phyloP scores from a whole-genome alignment of 2,797 vertebrate species.

The Cyprinodon diabolis region DNA sequence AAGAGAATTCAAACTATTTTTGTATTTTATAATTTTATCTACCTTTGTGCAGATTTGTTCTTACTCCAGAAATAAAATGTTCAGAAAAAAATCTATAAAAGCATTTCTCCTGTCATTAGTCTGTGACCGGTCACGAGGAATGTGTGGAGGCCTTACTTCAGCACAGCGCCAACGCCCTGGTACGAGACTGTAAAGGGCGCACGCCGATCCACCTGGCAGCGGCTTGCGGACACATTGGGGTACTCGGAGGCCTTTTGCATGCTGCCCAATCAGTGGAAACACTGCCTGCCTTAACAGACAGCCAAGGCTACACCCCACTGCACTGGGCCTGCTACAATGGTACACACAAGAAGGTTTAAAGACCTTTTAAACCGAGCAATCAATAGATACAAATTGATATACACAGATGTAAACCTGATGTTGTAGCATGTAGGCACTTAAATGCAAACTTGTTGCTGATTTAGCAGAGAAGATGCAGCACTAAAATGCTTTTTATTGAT shows the following conservation, averaged over 20 bases:
- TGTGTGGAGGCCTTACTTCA: constrained; percentile 96
- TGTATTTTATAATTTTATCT: neutral
- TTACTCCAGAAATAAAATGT: neutral
- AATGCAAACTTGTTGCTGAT: constrained; percentile 12
- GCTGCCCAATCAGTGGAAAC: constrained; percentile 88
- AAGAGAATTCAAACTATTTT: neutral
- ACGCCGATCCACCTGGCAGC: constrained; percentile 95
- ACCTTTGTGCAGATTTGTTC: neutral
- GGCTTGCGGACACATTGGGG: constrained; percentile 93
- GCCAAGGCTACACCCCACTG: constrained; percentile 95
- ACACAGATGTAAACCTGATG: constrained; percentile 16
- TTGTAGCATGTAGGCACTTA: constrained; percentile 9
- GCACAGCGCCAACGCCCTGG: constrained; percentile 90
- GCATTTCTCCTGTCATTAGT: constrained; percentile 74
- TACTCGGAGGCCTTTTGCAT: constrained; percentile 94
- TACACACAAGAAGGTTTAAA: constrained; percentile 66
- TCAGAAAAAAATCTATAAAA: neutral
- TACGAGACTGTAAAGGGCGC: constrained; percentile 90
- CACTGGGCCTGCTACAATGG: constrained; percentile 99
- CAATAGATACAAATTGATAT: neutral
- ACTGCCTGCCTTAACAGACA: constrained; percentile 89
- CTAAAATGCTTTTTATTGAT: constrained; percentile 6
- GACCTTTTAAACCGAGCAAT: constrained; percentile 2
- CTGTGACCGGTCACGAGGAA: constrained; percentile 96
- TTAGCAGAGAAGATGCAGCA: constrained; percentile 4